Evolutionary conservation across 2,888 invertebrate genomes (phyloP).

Genomic region (Heliconius charithonia): DNA sequence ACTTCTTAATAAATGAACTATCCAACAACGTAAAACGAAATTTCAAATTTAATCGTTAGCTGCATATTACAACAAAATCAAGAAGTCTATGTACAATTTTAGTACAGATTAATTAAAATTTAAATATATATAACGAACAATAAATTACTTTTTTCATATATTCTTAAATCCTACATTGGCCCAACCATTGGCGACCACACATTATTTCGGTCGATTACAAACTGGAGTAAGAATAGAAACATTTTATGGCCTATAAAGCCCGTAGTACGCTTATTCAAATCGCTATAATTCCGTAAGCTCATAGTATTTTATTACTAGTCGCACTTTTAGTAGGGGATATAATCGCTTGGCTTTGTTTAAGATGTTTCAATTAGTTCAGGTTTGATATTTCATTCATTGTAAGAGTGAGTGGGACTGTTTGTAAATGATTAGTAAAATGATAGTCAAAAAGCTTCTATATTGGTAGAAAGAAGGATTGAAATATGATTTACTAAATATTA

Average conservation of each 20-base stretch:
- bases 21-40: no score
- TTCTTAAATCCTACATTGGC: not conserved
- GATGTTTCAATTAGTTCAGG: conserved; percentile 46
- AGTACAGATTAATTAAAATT: no score
- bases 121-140: not conserved
- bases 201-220: conserved; percentile 43
- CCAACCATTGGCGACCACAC: conserved; percentile 34
- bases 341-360: conserved; percentile 24
- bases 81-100: no score
- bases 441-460: conserved; percentile 17
- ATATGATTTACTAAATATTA: not conserved
- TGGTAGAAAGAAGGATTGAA: not conserved
- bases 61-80: no score
- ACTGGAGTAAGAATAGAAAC: conserved; percentile 47
- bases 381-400: conserved; percentile 42
- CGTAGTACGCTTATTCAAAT: conserved; percentile 47
- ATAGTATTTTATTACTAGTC: conserved; percentile 24
- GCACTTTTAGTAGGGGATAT: conserved; percentile 22
- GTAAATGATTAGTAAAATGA: conserved; percentile 38
- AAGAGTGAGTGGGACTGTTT: conserved; percentile 33
- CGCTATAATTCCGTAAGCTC: conserved; percentile 29
- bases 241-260: conserved; percentile 51
- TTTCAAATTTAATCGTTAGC: no score
- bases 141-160: not conserved
- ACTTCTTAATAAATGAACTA: no score